These are phyloP conservation scores for Micromesistius poutassou DNA, from an alignment of 2,797 vertebrate genomes.

Conservation along the genomic window DNA sequence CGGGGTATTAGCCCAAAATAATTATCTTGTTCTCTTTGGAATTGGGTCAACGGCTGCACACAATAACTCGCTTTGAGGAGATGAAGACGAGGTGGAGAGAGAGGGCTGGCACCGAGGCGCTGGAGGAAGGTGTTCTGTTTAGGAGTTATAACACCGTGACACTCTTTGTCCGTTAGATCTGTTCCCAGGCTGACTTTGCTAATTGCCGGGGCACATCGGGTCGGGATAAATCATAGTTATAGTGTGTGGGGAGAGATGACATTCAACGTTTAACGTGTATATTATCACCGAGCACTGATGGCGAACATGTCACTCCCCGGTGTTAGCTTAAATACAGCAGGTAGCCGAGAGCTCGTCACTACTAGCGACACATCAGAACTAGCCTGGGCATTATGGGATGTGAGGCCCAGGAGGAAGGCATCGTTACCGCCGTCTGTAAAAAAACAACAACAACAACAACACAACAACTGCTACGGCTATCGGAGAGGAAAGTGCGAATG, in stretches of 20 bases:
- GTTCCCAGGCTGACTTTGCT: neutral
- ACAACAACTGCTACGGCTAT: conserved; percentile 23
- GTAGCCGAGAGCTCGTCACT: conserved; percentile 32
- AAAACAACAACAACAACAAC: conserved; percentile 31
- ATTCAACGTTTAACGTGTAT: neutral
- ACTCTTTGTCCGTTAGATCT: neutral
- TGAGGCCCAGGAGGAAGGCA: conserved; percentile 35
- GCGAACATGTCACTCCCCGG: neutral
- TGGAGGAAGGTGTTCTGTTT: conserved; percentile 7
- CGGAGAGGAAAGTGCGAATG: conserved; percentile 42
- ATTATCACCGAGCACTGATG: neutral
- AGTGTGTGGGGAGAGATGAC: neutral
- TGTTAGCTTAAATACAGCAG: conserved; percentile 5
- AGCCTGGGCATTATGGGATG: conserved; percentile 30
- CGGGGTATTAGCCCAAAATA: conserved; percentile 46
- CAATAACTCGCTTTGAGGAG: conserved; percentile 43
- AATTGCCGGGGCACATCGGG: neutral
- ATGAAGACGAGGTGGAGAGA: conserved; percentile 35
- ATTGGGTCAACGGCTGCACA: conserved; percentile 59
- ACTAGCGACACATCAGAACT: conserved; percentile 26
- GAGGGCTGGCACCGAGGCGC: conserved; percentile 33
- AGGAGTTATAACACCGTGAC: neutral
- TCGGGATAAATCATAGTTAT: neutral
- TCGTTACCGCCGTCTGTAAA: conserved; percentile 41
- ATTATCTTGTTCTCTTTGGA: conserved; percentile 51